Base-by-base conservation (phyloP, 1,140 invertebrate species). In the Conopomorpha cramerella region DNA sequence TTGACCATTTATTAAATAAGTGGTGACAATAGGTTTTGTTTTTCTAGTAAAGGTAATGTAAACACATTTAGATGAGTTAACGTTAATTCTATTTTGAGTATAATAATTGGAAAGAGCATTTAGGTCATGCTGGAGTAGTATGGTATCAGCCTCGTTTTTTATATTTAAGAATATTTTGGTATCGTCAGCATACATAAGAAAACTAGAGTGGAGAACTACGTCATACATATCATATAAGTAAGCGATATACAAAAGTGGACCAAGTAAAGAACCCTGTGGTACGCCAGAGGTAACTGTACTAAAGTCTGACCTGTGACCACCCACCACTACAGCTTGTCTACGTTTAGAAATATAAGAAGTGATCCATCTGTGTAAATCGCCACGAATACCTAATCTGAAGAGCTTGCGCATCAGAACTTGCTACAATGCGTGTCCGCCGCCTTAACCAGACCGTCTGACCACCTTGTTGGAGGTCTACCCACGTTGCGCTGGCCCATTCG, bases 251-350 rank as follows among this genome's bases (percentile, higher is more conserved):
- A n/a, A n/a, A n/a, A n/a, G n/a, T n/a, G n/a, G n/a, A n/a, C n/a
- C n/a, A n/a, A n/a, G n/a, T n/a, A n/a, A n/a, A n/a, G n/a, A n/a
- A n/a, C n/a, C n/a, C n/a, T n/a, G n/a, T n/a, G n/a, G 7, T 25
- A 26, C 18, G 3, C 33, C 17, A 12, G 33, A 34, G 4, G 17
- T 6, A 10, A 32, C 17, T 2, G n/a, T 11, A 4, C 15, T 25
- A 12, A 34, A 34, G 11, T 23, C 18, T 8, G 33, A 34, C 13
- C n/a, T n/a, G n/a, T n/a, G n/a, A n/a, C n/a, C n/a, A n/a, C n/a
- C n/a, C n/a, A n/a, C n/a, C n/a, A n/a, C 16, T 32, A 16, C 10
- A 8, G 33, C 33, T 11, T 26, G 33, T 14, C 15, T 16, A 2
- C 30, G 30, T 3, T 32, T 32, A 3, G 15, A 10, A 16, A 32